Evolutionary conservation across 2,113 vertebrate species (phyloP), one percentile per base, ranked within the genome.

Genomic region (Phrynocephalus versicolor): DNA sequence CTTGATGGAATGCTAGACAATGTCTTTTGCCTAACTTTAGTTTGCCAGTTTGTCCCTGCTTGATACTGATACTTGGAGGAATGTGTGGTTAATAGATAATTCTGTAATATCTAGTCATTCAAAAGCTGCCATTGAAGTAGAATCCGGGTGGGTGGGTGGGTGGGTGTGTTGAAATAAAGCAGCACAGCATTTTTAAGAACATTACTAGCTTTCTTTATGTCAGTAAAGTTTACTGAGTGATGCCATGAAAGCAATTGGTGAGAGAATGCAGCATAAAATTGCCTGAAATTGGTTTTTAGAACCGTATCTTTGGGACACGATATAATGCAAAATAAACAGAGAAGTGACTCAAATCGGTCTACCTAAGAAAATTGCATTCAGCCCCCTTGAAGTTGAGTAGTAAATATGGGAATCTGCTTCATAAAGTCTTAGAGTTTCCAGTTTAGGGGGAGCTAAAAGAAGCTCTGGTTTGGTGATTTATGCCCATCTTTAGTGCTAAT

Each of bases 301-400:
- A 73, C 69, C 23, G 25, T 81, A 86, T 80, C 70, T 81, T 80
- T 39, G 81, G 78, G 84, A 81, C 39, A 86, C 80, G 58, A 37
- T 74, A 86, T 80, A 81, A 86, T 81, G 58, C 70, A 86, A 86
- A 80, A 80, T 74, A 86, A 81, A 81, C 30, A 86, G 78, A 86
- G 41, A 74, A 81, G 57, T 74, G 78, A 81, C n/a, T 74, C 57
- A 65, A 35, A 86, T 81, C 78, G 81, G 78, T 86, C 77, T 86
- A 81, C 69, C 77, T 80, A 74, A 74, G 70, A 74, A 86, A 86
- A 86, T 86, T 86, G 51, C 60, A 81, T 86, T 85, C 60, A 64
- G 41, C 77, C 58, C 58, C 69, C 78, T 86, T 86, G 84, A 80
- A 86, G 84, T 77, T 86, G 80, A 81, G 78, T 23, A 86, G 65